These are phyloP conservation scores for Xenops minutus DNA, from an alignment of 2,797 vertebrate species.

Conservation along the genomic window DNA sequence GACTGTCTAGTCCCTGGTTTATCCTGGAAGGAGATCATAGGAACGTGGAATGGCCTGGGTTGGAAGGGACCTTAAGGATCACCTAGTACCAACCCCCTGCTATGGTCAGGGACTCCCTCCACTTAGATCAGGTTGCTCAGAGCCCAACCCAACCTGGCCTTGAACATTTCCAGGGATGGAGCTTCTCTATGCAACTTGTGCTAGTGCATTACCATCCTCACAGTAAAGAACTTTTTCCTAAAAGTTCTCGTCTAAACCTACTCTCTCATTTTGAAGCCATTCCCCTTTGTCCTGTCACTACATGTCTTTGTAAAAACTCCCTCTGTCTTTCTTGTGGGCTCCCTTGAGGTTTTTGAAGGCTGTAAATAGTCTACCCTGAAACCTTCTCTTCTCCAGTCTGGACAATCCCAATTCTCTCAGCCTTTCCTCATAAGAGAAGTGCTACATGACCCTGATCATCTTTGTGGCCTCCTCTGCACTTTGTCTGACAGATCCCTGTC, in stretches of 20 bases:
- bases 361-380: background rate
- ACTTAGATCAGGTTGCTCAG: background rate
- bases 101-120: background rate
- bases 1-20: background rate
- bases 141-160: background rate
- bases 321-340: background rate
- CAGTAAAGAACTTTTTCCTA: background rate
- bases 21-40: background rate
- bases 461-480: background rate
- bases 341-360: background rate
- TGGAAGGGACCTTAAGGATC: background rate
- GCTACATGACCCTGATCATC: background rate
- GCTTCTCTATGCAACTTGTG: background rate
- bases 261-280: background rate
- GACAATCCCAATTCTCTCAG: background rate
- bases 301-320: background rate
- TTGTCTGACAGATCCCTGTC: background rate
- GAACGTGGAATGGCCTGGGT: background rate
- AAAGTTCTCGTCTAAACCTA: background rate
- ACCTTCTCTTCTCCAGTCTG: background rate
- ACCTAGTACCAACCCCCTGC: background rate
- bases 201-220: background rate
- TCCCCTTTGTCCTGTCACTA: background rate
- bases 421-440: rapidly evolving
- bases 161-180: background rate